Evolutionary conservation across 2,797 vertebrate genomes (phyloP).

Genomic region (Enteromius afrohamiltoni): DNA sequence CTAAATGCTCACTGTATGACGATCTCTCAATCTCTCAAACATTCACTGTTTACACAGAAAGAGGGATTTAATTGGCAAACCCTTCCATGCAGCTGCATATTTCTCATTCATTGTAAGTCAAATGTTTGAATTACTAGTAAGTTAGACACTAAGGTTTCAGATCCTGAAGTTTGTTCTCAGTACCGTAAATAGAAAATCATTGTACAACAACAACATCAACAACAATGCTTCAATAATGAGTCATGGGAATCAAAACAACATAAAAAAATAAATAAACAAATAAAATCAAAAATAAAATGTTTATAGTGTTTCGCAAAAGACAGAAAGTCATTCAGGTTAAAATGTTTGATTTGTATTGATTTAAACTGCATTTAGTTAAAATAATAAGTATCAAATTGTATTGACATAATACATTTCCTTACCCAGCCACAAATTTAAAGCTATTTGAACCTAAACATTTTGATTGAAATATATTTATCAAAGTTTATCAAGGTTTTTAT

Average conservation of each 20-base stretch:
- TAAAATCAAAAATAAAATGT: neutral
- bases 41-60: slow-evolving; percentile 67
- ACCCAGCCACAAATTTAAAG: neutral
- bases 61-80: slow-evolving; percentile 74
- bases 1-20: slow-evolving; percentile 62
- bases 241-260: neutral
- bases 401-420: neutral
- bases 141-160: neutral
- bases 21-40: slow-evolving; percentile 59
- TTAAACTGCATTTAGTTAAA: neutral
- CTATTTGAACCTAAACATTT: neutral
- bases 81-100: slow-evolving; percentile 64
- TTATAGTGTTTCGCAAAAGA: neutral
- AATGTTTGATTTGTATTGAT: neutral
- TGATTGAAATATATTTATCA: neutral
- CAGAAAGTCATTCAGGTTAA: neutral
- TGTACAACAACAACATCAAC: too few species aligned
- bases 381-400: neutral
- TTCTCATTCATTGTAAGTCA: slow-evolving; percentile 64
- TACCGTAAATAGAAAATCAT: neutral
- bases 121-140: slow-evolving; percentile 67
- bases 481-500: neutral
- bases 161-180: neutral
- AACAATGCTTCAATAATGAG: neutral
- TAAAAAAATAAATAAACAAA: neutral